A percentile compares a stretch with the other conserved stretches of the same genome.
phyloP scores from a whole-genome alignment of 2,888 invertebrate species.

The Rhamphomyia laevipes region DNA sequence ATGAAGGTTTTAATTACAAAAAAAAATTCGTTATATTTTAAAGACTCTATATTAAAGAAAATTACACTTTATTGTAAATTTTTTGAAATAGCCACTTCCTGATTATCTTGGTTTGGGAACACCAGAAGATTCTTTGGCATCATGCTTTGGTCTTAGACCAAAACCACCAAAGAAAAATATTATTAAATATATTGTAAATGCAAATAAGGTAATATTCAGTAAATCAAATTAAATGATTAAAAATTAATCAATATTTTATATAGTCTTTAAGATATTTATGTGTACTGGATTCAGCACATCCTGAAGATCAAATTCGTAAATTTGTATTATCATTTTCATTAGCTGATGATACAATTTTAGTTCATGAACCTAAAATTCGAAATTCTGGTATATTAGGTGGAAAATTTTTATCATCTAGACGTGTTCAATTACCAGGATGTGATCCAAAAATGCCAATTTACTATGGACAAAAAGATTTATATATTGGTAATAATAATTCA shows the following conservation, averaged over 20 bases:
- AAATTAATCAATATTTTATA: not conserved
- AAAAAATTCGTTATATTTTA: too few relatives aligned
- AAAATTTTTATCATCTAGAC: constrained; percentile 55
- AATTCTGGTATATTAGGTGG: constrained; percentile 70
- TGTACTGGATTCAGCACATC: constrained; percentile 63
- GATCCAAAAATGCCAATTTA: constrained; percentile 59
- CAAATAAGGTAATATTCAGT: constrained; percentile 52
- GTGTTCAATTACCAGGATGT: constrained; percentile 56
- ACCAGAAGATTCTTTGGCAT: constrained; percentile 65
- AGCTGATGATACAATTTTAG: constrained; percentile 60
- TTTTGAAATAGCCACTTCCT: constrained; percentile 12
- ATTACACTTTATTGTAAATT: not conserved
- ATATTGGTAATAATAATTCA: constrained; percentile 50
- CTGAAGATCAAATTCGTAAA: constrained; percentile 61
- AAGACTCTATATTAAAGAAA: not conserved
- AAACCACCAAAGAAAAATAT: constrained; percentile 64
- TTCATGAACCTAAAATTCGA: constrained; percentile 57
- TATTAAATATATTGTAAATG: constrained; percentile 61
- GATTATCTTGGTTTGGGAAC: constrained; percentile 44
- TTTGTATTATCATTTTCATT: constrained; percentile 68
- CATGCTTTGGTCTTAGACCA: constrained; percentile 56
- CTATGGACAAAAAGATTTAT: constrained; percentile 68
- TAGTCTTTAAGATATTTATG: constrained; percentile 59
- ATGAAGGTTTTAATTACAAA: not conserved
- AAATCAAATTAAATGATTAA: not conserved